phyloP scores from a whole-genome alignment of 1,140 invertebrate species.

The Ooceraea biroi region DNA sequence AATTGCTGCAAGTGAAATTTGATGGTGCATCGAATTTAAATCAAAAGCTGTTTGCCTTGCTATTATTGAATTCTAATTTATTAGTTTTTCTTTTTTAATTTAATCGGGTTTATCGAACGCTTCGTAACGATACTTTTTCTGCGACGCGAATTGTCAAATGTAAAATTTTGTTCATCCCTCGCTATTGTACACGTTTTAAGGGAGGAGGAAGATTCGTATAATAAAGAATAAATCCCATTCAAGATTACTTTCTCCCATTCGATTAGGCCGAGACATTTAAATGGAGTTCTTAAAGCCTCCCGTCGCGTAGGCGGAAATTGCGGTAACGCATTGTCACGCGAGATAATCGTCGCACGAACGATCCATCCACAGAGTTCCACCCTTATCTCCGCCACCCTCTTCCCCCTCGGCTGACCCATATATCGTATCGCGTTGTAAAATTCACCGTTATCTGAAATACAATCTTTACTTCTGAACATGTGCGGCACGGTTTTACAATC shows the following conservation, averaged over 20 bases:
- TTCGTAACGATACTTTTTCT: constrained; percentile 9
- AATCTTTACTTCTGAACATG: constrained; percentile 33
- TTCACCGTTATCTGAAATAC: constrained; percentile 56
- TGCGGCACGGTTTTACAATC: constrained; percentile 33
- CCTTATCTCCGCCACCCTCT: constrained; percentile 46
- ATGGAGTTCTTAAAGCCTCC: constrained; percentile 43
- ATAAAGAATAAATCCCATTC: neutral
- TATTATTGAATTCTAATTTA: neutral
- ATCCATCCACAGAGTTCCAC: constrained; percentile 32
- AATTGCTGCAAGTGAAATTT: neutral
- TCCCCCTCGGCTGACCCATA: constrained; percentile 47
- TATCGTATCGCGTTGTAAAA: constrained; percentile 55
- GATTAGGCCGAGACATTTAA: constrained; percentile 18
- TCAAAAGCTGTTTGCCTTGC: neutral
- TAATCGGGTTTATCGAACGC: neutral
- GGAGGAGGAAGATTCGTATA: neutral
- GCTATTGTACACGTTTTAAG: neutral
- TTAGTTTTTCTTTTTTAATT: constrained; percentile 1
- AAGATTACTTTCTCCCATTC: neutral
- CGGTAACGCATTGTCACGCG: constrained; percentile 54
- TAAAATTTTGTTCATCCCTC: neutral
- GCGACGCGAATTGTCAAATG: neutral
- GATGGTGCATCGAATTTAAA: neutral
- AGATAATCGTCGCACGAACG: constrained; percentile 55
- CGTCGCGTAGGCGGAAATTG: constrained; percentile 39